Percentiles rank a stretch among this genome's conserved stretches.
Evolutionary conservation across 2,113 vertebrate species (phyloP).

Genomic region (Camelus dromedarius): DNA sequence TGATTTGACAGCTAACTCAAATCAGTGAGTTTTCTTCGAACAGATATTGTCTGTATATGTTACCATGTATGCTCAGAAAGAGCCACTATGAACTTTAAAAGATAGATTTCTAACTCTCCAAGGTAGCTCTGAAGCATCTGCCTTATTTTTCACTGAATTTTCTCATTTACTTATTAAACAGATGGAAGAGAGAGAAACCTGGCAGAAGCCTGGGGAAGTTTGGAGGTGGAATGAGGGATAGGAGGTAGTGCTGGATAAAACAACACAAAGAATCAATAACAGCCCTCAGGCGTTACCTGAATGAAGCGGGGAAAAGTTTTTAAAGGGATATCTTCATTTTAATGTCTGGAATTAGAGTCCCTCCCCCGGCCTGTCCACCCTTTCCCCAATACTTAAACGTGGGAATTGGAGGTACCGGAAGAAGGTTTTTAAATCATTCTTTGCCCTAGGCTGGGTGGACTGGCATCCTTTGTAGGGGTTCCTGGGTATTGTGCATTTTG

Average conservation of each 20-base stretch:
- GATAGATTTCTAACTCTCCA: constrained; percentile 37
- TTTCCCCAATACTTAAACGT: background rate
- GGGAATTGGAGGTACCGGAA: constrained; percentile 58
- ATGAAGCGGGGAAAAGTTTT: background rate
- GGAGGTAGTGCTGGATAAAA: constrained; percentile 3
- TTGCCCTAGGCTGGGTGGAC: constrained; percentile 41
- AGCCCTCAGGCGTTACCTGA: background rate
- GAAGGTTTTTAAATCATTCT: constrained; percentile 47
- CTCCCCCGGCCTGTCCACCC: background rate
- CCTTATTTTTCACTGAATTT: background rate
- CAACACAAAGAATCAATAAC: background rate
- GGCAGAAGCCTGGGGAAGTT: background rate
- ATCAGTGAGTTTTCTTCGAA: constrained; percentile 32
- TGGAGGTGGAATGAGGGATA: background rate
- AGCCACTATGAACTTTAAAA: constrained; percentile 18
- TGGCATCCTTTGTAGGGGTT: constrained; percentile 56
- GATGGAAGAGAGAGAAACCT: constrained; percentile 6
- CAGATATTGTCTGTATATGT: background rate
- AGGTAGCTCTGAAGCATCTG: background rate
- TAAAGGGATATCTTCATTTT: background rate
- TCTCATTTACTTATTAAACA: constrained; percentile 48
- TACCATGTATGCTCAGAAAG: background rate
- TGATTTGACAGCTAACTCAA: constrained; percentile 58
- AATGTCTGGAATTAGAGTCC: background rate
- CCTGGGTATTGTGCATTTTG: constrained; percentile 74